A percentile compares a stretch with the other conserved stretches of the same genome.
Conservation (phyloP, 2,113 vertebrate genomes). For the Ploceus nigricollis region DNA sequence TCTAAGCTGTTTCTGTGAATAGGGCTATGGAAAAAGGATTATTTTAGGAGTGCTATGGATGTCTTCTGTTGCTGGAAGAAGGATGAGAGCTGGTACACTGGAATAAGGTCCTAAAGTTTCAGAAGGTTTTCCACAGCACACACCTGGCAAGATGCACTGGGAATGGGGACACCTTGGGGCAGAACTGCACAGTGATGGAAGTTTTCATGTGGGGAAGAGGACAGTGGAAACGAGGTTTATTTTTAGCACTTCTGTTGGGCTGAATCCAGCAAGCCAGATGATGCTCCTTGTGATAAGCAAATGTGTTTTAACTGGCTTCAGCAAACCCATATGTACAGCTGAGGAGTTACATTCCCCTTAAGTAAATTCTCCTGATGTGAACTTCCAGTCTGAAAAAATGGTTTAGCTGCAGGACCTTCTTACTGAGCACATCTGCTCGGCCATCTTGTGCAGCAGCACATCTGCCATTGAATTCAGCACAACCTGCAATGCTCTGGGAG, state of each 20-base stretch:
- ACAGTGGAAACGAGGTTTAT: background rate
- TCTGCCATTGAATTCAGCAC: background rate
- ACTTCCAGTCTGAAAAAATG: background rate
- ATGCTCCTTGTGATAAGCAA: background rate
- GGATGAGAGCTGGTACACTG: rapidly evolving
- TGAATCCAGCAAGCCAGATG: background rate
- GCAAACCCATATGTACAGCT: background rate
- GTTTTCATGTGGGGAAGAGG: background rate
- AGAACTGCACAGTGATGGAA: background rate
- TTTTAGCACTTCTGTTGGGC: background rate
- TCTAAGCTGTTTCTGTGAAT: background rate
- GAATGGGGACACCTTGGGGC: rapidly evolving
- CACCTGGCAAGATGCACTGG: background rate
- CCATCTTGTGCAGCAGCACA: background rate
- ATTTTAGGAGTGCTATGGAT: background rate
- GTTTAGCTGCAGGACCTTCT: slow-evolving; percentile 2
- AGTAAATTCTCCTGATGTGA: slow-evolving; percentile 1
- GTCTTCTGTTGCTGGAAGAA: background rate
- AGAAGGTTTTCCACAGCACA: background rate
- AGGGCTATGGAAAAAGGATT: background rate
- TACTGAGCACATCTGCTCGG: background rate
- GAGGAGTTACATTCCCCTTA: background rate
- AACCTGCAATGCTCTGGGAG: background rate
- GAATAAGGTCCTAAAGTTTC: background rate
- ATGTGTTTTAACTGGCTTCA: slow-evolving; percentile 3